These are phyloP conservation scores for Pandemis heparana DNA, from an alignment of 2,888 invertebrate genomes.

Conservation along the genomic window DNA sequence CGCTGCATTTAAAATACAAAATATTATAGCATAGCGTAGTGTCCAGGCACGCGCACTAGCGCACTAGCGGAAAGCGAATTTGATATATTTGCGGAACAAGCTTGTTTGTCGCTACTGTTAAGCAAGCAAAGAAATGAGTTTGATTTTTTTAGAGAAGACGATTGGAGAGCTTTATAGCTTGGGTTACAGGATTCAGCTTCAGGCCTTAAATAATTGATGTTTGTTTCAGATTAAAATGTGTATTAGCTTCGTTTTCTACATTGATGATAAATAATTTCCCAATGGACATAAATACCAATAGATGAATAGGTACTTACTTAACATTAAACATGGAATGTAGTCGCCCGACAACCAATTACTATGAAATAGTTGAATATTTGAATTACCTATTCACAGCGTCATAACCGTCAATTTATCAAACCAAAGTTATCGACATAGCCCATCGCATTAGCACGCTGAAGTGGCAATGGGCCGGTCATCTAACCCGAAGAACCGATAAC, in stretches of 20 bases:
- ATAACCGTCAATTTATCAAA: conserved; percentile 20
- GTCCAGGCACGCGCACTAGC: too few relatives aligned
- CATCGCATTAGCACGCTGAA: too few relatives aligned
- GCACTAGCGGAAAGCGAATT: conserved; percentile 34
- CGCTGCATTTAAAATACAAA: too few relatives aligned
- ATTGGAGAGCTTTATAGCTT: conserved; percentile 25
- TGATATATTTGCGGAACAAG: conserved; percentile 57
- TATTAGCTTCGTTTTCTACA: too few relatives aligned
- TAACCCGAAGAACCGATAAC: too few relatives aligned
- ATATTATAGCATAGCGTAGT: too few relatives aligned
- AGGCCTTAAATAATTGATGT: not conserved
- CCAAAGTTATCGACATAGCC: too few relatives aligned
- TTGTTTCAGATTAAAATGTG: not conserved
- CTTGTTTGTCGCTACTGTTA: conserved; percentile 55
- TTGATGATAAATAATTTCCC: too few relatives aligned
- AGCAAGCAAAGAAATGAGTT: conserved; percentile 59
- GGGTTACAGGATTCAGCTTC: not conserved
- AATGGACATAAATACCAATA: not conserved
- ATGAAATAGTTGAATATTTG: not conserved
- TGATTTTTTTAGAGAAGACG: conserved; percentile 50
- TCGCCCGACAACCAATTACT: not conserved
- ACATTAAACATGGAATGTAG: conserved; percentile 10
- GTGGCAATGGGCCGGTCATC: too few relatives aligned
- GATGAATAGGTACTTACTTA: too few relatives aligned
- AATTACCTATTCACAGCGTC: conserved; percentile 5